Base-by-base conservation (phyloP, 2,888 invertebrate genomes). In the Piscicola geometra region DNA sequence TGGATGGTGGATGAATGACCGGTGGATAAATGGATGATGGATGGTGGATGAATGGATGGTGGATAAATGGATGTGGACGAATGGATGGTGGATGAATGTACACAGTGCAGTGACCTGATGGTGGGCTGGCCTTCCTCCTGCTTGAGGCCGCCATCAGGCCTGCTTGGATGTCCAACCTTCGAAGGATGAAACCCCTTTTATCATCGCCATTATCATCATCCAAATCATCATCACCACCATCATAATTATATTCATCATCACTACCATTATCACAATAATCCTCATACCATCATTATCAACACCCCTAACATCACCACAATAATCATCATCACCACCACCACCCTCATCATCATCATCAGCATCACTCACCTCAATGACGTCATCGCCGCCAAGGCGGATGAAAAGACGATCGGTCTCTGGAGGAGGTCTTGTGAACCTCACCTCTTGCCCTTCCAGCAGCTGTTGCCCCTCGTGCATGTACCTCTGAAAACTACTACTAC, bases 381-480 rank as follows among this genome's bases (percentile, higher is more conserved):
- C 83, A 35, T 82, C 82, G 15, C 84, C 84, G 3, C 84, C 84
- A 56, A 85, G 82, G 78, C 81, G 82, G 84, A 85, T 84, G 77
- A 83, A 85, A n/a, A 85, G 80, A 28, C 83, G 81, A 76, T 85
- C 85, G 25, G 83, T 82, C 47, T 81, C 81, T 0, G 81, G 76
- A 5, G 82, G 80, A 2, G 85, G 85, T 2, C 85, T 81, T n/a
- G 67, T 25, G 60, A 81, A 81, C 67, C 79, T 76, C 25, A 81
- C 80, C 77, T 82, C 88, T 71, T 82, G 82, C 52, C 85, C 84
- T 66, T 84, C 83, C 35, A 90, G 83, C 73, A 86, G 73, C 21
- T 76, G 52, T 70, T 79, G 78, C 18, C 85, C 76, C 87, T 85
- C 71, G 56, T 87, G 87, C 76, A 94, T 88, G 84, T 92, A 93